Evolutionary conservation across 2,888 invertebrate species (phyloP), one percentile per base, ranked within the genome.

Genomic region (Dasypolia templi): DNA sequence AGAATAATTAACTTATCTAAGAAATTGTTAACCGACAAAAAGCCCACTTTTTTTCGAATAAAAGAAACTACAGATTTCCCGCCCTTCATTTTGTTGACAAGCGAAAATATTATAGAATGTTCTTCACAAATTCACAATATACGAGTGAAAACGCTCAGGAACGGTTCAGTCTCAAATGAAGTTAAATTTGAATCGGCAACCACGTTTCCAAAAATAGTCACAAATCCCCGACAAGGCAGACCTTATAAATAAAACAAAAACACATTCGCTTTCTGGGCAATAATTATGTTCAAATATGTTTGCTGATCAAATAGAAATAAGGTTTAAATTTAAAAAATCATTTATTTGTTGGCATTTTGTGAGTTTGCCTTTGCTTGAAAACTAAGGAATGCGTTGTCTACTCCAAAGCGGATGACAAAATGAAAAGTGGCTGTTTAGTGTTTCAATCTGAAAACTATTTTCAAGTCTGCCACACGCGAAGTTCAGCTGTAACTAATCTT

Each of bases 331-430:
- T 14, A 9, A 44, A 63, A 46, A 11, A 19, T 4, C 14, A n/a
- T n/a, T 19, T 42, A 2, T 1, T 61, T 5, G 17, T 26, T 58
- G n/a, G 53, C 35, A 71, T 39, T 56, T 55, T 32, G 26, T 68
- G 59, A n/a, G n/a, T 66, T 78, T 70, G 53, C 29, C 4, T 59
- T 64, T 71, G 44, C 19, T 61, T 58, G n/a, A 49, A 69, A 70
- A 79, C n/a, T 65, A 51, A 42, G 68, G 79, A 82, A 85, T 84
- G 81, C 39, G 64, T 65, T 69, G 61, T 78, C 68, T 85, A 81
- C 81, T 81, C 72, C 56, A 67, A 44, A 68, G 19, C 77, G 74
- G 79, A 85, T 77, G 82, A 77, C 80, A 81, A 77, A 83, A 83
- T 69, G 65, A 72, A 65, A 67, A 71, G 53, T 53, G n/a, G 26